phyloP scores from a whole-genome alignment of 2,797 vertebrate species.

The Lepidocolaptes lacrymiger region DNA sequence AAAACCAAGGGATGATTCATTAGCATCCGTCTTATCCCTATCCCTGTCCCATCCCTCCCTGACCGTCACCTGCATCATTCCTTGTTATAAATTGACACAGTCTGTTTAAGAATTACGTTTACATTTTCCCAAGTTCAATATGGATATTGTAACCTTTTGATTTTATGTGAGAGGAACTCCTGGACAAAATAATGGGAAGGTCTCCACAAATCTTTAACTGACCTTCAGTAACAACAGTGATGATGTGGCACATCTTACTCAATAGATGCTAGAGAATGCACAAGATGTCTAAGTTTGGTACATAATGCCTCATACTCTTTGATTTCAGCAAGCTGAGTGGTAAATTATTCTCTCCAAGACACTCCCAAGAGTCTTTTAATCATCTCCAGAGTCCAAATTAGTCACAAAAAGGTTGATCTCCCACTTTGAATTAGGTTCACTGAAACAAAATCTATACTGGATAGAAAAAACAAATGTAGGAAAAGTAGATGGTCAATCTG shows the following conservation, averaged over 20 bases:
- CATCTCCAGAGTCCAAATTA: not conserved
- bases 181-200: not conserved
- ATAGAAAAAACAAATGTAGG: not conserved
- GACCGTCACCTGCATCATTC: rapidly evolving
- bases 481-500: not conserved
- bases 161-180: not conserved
- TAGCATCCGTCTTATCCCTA: not conserved
- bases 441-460: not conserved
- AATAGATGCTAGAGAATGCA: not conserved
- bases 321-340: not conserved
- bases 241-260: not conserved
- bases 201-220: not conserved
- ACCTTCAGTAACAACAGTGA: not conserved
- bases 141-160: not conserved
- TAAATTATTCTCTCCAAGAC: not conserved
- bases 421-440: not conserved
- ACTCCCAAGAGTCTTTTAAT: not conserved
- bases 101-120: not conserved
- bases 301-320: not conserved
- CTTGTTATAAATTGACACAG: not conserved
- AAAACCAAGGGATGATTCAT: not conserved
- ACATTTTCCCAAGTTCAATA: not conserved
- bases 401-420: not conserved
- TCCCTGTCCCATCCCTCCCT: too few species aligned
- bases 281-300: not conserved